Evolutionary conservation across 2,797 vertebrate species (phyloP).

Genomic region (Pogoniulus pusillus): DNA sequence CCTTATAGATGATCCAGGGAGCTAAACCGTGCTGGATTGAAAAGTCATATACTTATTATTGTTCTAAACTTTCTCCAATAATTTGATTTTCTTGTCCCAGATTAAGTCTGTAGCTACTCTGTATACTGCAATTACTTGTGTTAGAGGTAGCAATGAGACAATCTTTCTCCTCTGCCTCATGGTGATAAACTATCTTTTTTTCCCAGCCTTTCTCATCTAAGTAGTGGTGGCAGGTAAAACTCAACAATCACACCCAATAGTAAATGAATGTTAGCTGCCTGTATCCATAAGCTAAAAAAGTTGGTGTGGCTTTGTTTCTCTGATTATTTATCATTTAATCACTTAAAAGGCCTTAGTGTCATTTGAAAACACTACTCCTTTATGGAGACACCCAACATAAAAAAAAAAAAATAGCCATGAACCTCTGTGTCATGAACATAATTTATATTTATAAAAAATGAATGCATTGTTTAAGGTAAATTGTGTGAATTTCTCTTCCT

Average conservation of each 20-base stretch:
- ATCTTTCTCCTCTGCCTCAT: background rate
- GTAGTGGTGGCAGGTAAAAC: background rate
- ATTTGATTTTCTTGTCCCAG: background rate
- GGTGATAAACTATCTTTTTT: background rate
- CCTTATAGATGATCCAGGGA: background rate
- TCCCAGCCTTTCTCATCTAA: background rate
- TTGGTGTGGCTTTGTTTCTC: background rate
- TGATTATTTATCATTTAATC: background rate
- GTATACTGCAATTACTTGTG: background rate
- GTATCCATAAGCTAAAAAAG: background rate
- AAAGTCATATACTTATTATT: background rate
- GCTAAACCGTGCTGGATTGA: background rate
- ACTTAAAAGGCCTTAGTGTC: background rate
- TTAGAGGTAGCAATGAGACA: background rate
- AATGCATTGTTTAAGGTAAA: background rate
- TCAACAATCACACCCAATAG: background rate
- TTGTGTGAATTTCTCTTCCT: background rate
- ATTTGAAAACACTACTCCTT: background rate
- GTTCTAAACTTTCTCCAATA: background rate
- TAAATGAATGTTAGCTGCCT: background rate
- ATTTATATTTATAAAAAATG: background rate
- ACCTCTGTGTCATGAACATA: fast-evolving
- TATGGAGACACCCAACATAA: fast-evolving
- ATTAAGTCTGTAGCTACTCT: background rate
- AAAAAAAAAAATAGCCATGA: background rate